Base-by-base conservation (phyloP, 2,797 vertebrate genomes). In the Cryptoprocta ferox region DNA sequence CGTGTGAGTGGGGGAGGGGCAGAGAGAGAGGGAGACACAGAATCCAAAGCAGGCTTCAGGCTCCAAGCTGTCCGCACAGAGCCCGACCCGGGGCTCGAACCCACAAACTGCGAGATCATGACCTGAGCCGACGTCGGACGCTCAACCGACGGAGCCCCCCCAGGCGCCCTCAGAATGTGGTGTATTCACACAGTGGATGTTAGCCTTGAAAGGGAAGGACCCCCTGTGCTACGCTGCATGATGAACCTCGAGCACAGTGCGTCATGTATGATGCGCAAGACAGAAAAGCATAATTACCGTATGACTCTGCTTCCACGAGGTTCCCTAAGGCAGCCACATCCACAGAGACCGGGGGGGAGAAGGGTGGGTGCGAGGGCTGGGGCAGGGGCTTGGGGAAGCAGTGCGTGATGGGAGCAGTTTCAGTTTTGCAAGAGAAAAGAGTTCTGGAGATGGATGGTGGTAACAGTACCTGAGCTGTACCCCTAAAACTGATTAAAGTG, bases 241-340 rank as follows among this genome's bases (percentile, higher is more conserved):
- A 16, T 4, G 50, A 7, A 5, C 5, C 48, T 13, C 4, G 13
- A 65, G 30, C 18, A 15, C 63, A 0, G 3, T 0, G 1, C 3
- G 28, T 9, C 30, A 5, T 3, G 37, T 37, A 24, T 42, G 37
- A 18, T 5, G 1, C 7, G 19, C 28, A 35, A 10, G 35, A 5
- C 80, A 24, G 21, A 10, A 24, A 24, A 35, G 12, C 42, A 7
- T 7, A 6, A 2, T 3, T 2, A 18, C 42, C 3, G 3, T 12
- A 0, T 6, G n/a, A 1, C 9, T 26, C 10, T 37, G 4, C 50
- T 35, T 6, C 0, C 0, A 1, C 0, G 10, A 61, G 15, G 59
- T 6, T 6, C 1, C 73, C 37, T 28, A 5, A 0, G 9, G 19
- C 4, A 12, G 30, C 9, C 85, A 32, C 1, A 9, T 5, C 39